These are phyloP conservation scores for Monodelphis domestica DNA, from an alignment of 2,797 vertebrate genomes.

Conservation along the genomic window DNA sequence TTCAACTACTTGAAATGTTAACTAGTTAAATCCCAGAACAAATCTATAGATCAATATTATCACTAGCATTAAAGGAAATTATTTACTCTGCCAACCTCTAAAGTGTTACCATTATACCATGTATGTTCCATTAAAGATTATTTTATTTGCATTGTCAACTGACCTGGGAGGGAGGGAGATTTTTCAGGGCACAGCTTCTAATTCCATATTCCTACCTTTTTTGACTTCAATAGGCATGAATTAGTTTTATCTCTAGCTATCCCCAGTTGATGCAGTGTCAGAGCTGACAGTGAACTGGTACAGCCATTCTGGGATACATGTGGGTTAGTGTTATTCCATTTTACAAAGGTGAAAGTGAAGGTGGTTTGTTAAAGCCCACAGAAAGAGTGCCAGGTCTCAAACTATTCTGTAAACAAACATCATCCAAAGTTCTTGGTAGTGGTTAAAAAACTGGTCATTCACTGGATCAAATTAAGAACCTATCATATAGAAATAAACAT, in stretches of 20 bases:
- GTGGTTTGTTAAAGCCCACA: not conserved
- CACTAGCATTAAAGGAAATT: constrained; percentile 55
- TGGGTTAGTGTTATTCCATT: not conserved
- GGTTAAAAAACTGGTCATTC: not conserved
- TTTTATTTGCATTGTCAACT: constrained; percentile 51
- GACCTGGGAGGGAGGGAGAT: not conserved
- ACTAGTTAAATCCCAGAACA: constrained; percentile 67
- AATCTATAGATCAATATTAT: constrained; percentile 70
- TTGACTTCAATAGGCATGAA: not conserved
- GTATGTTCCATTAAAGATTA: constrained; percentile 42
- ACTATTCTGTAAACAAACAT: not conserved
- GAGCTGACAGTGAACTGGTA: too few relatives aligned
- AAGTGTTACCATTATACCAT: not conserved
- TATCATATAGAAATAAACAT: not conserved
- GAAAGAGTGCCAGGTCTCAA: not conserved
- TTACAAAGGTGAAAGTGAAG: not conserved
- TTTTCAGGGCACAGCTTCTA: not conserved
- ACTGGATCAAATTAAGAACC: not conserved
- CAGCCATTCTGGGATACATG: not conserved
- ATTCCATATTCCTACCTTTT: constrained; percentile 10
- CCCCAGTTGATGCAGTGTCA: not conserved
- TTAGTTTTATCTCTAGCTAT: not conserved
- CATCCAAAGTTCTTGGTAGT: not conserved
- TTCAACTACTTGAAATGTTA: constrained; percentile 70
- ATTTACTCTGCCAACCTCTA: constrained; percentile 52